Evolutionary conservation across 2,797 vertebrate genomes (phyloP).

Genomic region (Microchirus variegatus): DNA sequence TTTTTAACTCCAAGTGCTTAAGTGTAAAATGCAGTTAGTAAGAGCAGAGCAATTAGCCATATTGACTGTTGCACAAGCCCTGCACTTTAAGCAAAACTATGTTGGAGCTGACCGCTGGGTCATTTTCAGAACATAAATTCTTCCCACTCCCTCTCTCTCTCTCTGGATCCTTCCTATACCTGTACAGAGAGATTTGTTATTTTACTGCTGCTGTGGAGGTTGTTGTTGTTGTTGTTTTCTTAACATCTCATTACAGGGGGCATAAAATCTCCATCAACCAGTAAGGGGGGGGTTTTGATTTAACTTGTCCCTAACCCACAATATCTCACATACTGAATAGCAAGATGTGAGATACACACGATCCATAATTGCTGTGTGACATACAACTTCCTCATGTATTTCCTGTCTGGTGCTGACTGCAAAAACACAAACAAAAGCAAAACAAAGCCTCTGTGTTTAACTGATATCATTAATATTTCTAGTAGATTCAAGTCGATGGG

Average conservation of each 20-base stretch:
- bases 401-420: slow-evolving; percentile 24
- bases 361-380: slow-evolving; percentile 42
- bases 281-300: slow-evolving; percentile 39
- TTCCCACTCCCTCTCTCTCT: slow-evolving; percentile 48
- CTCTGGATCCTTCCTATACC: slow-evolving; percentile 36
- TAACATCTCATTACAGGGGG: slow-evolving; percentile 58
- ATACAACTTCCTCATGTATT: slow-evolving; percentile 16
- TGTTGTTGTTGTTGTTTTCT: slow-evolving; percentile 20
- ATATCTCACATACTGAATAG: too few relatives aligned
- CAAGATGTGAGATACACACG: slow-evolving; percentile 41
- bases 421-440: slow-evolving; percentile 30
- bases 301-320: slow-evolving; percentile 42
- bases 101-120: slow-evolving; percentile 45
- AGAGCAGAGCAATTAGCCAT: slow-evolving; percentile 68
- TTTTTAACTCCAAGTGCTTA: slow-evolving; percentile 57
- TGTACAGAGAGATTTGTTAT: slow-evolving; percentile 40
- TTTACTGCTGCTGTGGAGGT: background rate
- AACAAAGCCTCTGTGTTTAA: slow-evolving; percentile 33
- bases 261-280: slow-evolving; percentile 55
- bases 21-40: slow-evolving; percentile 50
- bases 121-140: slow-evolving; percentile 68
- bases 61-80: slow-evolving; percentile 60
- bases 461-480: slow-evolving; percentile 28
- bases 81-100: slow-evolving; percentile 58
- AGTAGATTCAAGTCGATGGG: slow-evolving; percentile 1